These are phyloP conservation scores for Steinernema scapterisci DNA, from an alignment of 2,888 invertebrate species.

Conservation along the genomic window DNA sequence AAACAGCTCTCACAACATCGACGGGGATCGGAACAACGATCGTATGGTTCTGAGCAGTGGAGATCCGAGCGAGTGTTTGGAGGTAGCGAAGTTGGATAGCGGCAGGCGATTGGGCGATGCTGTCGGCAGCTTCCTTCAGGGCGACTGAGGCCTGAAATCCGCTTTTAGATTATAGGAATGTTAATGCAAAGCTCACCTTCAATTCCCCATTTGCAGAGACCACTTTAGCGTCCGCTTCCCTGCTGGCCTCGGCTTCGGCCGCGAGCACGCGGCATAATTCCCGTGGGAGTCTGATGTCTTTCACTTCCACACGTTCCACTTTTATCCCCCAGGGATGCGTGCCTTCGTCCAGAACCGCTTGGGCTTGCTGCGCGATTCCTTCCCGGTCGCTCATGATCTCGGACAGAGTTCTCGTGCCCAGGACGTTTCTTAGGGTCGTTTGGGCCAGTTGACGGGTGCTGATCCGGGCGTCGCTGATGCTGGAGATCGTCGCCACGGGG, in stretches of 20 bases:
- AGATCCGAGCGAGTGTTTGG: slow-evolving; percentile 58
- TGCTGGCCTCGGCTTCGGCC: slow-evolving; percentile 59
- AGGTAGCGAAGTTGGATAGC: slow-evolving; percentile 59
- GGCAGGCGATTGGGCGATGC: slow-evolving; percentile 48
- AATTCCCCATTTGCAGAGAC: slow-evolving; percentile 56
- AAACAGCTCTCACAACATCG: neutral
- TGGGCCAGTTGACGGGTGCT: slow-evolving; percentile 68
- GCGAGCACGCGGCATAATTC: slow-evolving; percentile 59
- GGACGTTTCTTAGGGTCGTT: slow-evolving; percentile 65
- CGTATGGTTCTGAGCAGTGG: slow-evolving; percentile 58
- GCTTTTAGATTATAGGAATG: neutral
- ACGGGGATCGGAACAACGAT: slow-evolving; percentile 42
- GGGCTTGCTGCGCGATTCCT: slow-evolving; percentile 63
- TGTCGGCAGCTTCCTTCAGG: slow-evolving; percentile 55
- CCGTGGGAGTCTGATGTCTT: slow-evolving; percentile 59
- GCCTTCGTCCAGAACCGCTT: slow-evolving; percentile 64
- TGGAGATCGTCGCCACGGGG: slow-evolving; percentile 58
- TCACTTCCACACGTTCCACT: slow-evolving; percentile 64
- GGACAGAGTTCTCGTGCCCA: slow-evolving; percentile 64
- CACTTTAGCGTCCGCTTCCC: slow-evolving; percentile 60
- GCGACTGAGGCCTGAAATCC: slow-evolving; percentile 54
- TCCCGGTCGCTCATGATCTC: slow-evolving; percentile 68
- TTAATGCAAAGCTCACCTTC: slow-evolving; percentile 37
- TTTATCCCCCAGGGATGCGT: slow-evolving; percentile 60
- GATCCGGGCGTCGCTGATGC: slow-evolving; percentile 65